These are phyloP conservation scores for Trichacis sp. DNA, from an alignment of 2,888 invertebrate genomes.

Conservation along the genomic window DNA sequence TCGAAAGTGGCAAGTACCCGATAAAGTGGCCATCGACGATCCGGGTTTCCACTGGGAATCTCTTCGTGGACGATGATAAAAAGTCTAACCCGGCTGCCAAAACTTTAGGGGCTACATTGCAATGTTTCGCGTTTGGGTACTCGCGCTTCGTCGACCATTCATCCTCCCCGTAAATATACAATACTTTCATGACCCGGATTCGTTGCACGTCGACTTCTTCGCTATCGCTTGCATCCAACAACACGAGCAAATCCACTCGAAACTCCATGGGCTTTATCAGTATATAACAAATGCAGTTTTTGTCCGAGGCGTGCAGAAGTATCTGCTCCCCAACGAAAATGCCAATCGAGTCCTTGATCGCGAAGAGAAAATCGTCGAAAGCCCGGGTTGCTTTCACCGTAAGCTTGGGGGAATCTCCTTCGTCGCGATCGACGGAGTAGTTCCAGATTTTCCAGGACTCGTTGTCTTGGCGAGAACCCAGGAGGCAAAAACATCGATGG, in stretches of 20 bases:
- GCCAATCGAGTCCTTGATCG: slow-evolving; percentile 51
- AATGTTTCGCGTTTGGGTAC: slow-evolving; percentile 50
- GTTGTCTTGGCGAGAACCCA: slow-evolving; percentile 50
- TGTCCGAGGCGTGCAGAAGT: slow-evolving; percentile 53
- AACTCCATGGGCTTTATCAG: slow-evolving; percentile 60
- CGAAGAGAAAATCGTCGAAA: slow-evolving; percentile 55
- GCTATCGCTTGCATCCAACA: slow-evolving; percentile 32
- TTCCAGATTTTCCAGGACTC: slow-evolving; percentile 61
- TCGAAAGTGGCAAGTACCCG: slow-evolving; percentile 53
- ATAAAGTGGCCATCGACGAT: slow-evolving; percentile 53
- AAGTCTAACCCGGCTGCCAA: slow-evolving; percentile 60
- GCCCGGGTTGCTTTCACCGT: slow-evolving; percentile 35
- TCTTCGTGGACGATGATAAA: slow-evolving; percentile 54
- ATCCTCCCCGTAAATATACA: slow-evolving; percentile 58
- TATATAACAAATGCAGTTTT: slow-evolving; percentile 50
- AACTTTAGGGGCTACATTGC: slow-evolving; percentile 53
- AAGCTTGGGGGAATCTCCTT: slow-evolving; percentile 6
- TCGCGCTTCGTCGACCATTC: slow-evolving; percentile 34
- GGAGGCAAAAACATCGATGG: slow-evolving; percentile 54
- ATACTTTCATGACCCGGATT: slow-evolving; percentile 55
- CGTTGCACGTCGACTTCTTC: slow-evolving; percentile 43
- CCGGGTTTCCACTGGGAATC: slow-evolving; percentile 60
- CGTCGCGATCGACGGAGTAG: slow-evolving; percentile 52
- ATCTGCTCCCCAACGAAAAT: slow-evolving; percentile 54
- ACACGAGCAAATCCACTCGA: slow-evolving; percentile 56